Conservation (phyloP, 2,888 invertebrate species). For the Pollenia labialis region DNA sequence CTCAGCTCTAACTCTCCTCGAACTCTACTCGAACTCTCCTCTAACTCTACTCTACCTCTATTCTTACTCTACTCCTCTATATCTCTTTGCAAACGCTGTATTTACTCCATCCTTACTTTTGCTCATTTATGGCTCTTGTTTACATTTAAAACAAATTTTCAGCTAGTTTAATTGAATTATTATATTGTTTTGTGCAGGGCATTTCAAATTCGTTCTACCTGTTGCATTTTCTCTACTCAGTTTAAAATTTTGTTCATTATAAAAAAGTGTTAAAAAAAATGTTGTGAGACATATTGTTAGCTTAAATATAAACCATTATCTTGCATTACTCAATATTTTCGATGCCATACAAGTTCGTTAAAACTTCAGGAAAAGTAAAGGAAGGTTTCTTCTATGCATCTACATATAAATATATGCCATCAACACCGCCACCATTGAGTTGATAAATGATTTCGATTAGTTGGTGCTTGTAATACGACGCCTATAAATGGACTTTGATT, state of each 20-base stretch:
- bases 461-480: slow-evolving; percentile 84
- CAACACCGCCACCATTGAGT: slow-evolving; percentile 73
- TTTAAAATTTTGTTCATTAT: slow-evolving; percentile 19
- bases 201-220: neutral
- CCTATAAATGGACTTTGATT: slow-evolving; percentile 84
- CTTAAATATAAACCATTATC: slow-evolving; percentile 71
- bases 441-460: slow-evolving; percentile 84
- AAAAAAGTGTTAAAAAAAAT: slow-evolving; percentile 65
- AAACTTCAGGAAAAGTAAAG: slow-evolving; percentile 31
- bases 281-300: slow-evolving; percentile 71
- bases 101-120: too few relatives aligned
- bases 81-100: too few relatives aligned
- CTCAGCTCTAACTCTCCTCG: too few relatives aligned
- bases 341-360: slow-evolving; percentile 42
- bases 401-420: slow-evolving; percentile 51
- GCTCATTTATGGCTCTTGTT: too few relatives aligned
- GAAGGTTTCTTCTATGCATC: slow-evolving; percentile 21
- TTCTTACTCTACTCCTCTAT: too few relatives aligned
- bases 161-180: too few relatives aligned
- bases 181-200: neutral
- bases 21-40: too few relatives aligned
- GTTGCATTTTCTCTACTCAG: neutral
- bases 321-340: slow-evolving; percentile 69
- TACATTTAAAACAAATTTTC: too few relatives aligned
- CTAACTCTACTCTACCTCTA: too few relatives aligned